Percentiles rank a stretch among this genome's conserved stretches.
Evolutionary conservation across 2,113 vertebrate genomes (phyloP).

Genomic region (Anoplopoma fimbria): DNA sequence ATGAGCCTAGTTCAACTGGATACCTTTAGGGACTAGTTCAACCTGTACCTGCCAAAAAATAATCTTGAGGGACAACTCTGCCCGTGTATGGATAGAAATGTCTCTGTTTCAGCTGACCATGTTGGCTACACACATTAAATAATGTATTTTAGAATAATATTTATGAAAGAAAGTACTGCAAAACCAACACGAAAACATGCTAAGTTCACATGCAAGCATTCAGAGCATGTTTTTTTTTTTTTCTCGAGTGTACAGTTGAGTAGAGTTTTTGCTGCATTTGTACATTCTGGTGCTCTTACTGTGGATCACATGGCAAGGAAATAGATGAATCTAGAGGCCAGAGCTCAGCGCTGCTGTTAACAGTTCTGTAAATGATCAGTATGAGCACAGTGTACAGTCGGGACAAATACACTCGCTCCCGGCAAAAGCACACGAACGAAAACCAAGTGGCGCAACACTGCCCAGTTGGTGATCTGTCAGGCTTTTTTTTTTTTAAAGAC

Average conservation of each 20-base stretch:
- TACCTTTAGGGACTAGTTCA: constrained; percentile 32
- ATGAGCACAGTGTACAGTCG: constrained; percentile 17
- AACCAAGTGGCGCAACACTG: constrained; percentile 6
- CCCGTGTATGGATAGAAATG: constrained; percentile 10
- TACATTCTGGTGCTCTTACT: constrained; percentile 39
- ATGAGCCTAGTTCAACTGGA: constrained; percentile 45
- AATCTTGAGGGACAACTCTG: constrained; percentile 50
- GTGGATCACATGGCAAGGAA: constrained; percentile 9
- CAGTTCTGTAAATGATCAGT: constrained; percentile 31
- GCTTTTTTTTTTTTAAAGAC: constrained; percentile 37
- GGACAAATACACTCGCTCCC: constrained; percentile 26
- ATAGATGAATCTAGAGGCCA: constrained; percentile 11
- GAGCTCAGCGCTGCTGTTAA: constrained; percentile 33
- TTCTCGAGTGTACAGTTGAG: background rate
- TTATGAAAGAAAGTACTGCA: background rate
- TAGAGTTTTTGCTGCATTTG: constrained; percentile 42
- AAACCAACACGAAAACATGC: constrained; percentile 20
- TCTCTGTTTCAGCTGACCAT: constrained; percentile 7
- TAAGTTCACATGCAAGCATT: constrained; percentile 14
- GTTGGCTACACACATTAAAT: constrained; percentile 11
- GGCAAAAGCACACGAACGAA: constrained; percentile 32
- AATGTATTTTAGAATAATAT: constrained; percentile 8
- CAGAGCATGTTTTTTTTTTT: background rate
- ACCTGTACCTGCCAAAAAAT: constrained; percentile 17
- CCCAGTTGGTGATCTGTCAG: constrained; percentile 28